A percentile compares a stretch with the other conserved stretches of the same genome.
phyloP scores from a whole-genome alignment of 2,113 vertebrate species.

The Apaloderma vittatum region DNA sequence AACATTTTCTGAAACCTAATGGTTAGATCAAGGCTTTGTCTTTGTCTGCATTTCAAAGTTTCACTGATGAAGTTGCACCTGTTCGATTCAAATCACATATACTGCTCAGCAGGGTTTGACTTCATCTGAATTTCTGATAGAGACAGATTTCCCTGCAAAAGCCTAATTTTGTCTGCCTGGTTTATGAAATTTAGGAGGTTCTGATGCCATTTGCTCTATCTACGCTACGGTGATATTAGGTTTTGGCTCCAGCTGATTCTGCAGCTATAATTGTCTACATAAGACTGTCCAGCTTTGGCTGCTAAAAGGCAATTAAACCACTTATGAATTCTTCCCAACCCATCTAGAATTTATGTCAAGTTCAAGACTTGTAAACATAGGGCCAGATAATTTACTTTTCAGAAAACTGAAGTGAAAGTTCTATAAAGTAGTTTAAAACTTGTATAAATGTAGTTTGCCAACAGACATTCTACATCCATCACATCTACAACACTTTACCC shows the following conservation, averaged over 20 bases:
- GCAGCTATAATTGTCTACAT: neutral
- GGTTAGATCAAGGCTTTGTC: neutral
- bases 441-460: neutral
- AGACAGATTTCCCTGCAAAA: constrained; percentile 7
- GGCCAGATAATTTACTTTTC: neutral
- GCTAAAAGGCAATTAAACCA: neutral
- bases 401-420: neutral
- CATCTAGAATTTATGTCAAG: neutral
- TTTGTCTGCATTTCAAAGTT: neutral
- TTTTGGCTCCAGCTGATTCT: neutral
- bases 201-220: neutral
- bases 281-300: neutral
- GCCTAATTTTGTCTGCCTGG: neutral
- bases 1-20: neutral
- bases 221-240: neutral
- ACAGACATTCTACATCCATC: neutral
- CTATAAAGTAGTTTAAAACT: neutral
- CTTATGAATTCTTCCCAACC: neutral
- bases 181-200: neutral
- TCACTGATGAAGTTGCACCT: neutral
- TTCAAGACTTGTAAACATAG: neutral
- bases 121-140: neutral
- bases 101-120: constrained; percentile 21
- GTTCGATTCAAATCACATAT: neutral
- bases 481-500: neutral